Base-by-base conservation (phyloP, 2,888 invertebrate genomes). In the Hirudinaria manillensis region DNA sequence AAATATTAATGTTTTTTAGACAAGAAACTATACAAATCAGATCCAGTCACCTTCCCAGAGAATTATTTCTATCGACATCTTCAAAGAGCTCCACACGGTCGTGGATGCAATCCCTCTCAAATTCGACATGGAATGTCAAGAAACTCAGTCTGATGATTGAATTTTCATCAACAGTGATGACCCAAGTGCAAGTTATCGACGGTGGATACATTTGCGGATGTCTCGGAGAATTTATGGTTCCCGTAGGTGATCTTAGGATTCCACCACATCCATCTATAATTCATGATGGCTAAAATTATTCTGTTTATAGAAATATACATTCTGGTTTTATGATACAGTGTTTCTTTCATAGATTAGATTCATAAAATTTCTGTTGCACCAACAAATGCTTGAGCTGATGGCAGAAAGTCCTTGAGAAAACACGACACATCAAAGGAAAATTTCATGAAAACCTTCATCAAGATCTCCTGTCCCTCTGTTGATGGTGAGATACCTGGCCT, bases 151-250 rank as follows among this genome's bases (percentile, higher is more conserved):
- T 77, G 32, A 85, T 83, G 78, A 83, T 83, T 53, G 81, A 79
- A 7, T 82, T 81, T 3, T 78, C 71, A 0, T 79, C 88, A 24
- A 77, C 89, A 65, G 87, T 86, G 51, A 96, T 89, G 19, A 88
- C 83, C 93, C 93, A 96, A 74, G 89, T 88, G 82, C 96, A 96
- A 78, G 91, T 89, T 4, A 81, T 76, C 38, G 78, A 74, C 71
- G 82, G 81, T 0, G 91, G 90, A 83, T 95, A 96, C 21, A 84
- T 81, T 0, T 87, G 80, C 0, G 95, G 95, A 88, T 90, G 94
- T 70, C 89, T 89, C 0, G 95, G 95, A 6, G 92, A 91, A 29
- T 84, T 88, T 74, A 96, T 89, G 7, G 78, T 51, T 0, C 95
- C 96, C 51, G 88, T 88, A 34, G 88, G 82, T 51, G 89, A 89